phyloP scores from a whole-genome alignment of 1,140 invertebrate species.

The Conus ventricosus region DNA sequence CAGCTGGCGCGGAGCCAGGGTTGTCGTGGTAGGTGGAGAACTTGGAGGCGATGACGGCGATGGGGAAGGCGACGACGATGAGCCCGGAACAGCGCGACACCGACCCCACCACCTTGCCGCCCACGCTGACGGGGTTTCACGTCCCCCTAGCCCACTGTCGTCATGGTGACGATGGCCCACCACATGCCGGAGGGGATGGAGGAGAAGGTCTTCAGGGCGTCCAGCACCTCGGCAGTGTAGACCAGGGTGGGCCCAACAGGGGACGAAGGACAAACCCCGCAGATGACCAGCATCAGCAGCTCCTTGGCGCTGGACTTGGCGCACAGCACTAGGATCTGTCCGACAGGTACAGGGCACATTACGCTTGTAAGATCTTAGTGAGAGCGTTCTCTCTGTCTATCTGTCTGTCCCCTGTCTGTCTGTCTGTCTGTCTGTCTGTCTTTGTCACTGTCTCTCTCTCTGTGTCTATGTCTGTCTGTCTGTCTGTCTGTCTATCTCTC shows the following conservation, averaged over 20 bases:
- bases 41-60: slow-evolving; percentile 47
- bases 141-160: slow-evolving; percentile 98
- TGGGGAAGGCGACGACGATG: slow-evolving; percentile 40
- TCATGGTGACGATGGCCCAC: slow-evolving; percentile 93
- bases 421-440: too few species aligned
- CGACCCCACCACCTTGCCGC: slow-evolving; percentile 59
- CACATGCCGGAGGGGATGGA: slow-evolving; percentile 96
- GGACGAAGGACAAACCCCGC: neutral
- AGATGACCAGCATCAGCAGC: slow-evolving; percentile 55
- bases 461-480: too few species aligned
- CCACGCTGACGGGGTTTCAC: slow-evolving; percentile 76
- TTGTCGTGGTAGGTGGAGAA: slow-evolving; percentile 32
- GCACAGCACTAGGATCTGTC: slow-evolving; percentile 88
- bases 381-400: too few species aligned
- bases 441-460: too few species aligned
- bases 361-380: too few species aligned
- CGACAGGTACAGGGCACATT: too few species aligned
- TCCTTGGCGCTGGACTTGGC: slow-evolving; percentile 60
- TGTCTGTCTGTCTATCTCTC: too few species aligned
- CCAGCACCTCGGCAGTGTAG: slow-evolving; percentile 51
- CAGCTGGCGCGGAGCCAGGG: neutral
- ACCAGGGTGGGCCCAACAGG: neutral
- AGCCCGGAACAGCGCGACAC: slow-evolving; percentile 45
- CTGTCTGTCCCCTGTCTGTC: too few species aligned
- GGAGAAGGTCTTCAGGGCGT: slow-evolving; percentile 52